These are phyloP conservation scores for Ptychobarbus kaznakovi DNA, from an alignment of 2,797 vertebrate genomes.

Conservation along the genomic window DNA sequence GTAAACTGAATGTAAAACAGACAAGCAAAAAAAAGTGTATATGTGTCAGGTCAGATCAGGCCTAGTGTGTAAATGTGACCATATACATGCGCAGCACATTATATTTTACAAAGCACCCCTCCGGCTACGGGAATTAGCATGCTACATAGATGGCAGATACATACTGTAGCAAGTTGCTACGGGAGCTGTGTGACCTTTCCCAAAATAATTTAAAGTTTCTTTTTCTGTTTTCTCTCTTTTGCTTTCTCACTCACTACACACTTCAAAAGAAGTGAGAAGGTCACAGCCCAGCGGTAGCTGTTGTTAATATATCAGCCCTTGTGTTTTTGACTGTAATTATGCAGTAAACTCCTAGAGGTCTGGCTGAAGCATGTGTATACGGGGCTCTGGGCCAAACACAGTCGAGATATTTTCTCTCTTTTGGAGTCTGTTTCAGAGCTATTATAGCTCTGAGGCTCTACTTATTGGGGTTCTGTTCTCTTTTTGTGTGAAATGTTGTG, in stretches of 20 bases:
- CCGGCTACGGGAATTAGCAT: not conserved
- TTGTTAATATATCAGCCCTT: constrained; percentile 50
- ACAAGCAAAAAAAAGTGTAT: not conserved
- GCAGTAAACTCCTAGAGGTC: constrained; percentile 47
- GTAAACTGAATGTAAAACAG: not conserved
- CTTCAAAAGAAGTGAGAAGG: constrained; percentile 44
- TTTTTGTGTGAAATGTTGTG: constrained; percentile 16
- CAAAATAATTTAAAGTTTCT: constrained; percentile 29
- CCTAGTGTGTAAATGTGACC: not conserved
- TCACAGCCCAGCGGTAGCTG: constrained; percentile 39
- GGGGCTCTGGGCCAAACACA: constrained; percentile 36
- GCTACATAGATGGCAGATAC: constrained; percentile 30
- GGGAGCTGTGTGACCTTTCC: constrained; percentile 37
- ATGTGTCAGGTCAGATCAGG: not conserved
- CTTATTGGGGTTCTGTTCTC: constrained; percentile 5
- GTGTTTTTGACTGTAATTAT: constrained; percentile 54
- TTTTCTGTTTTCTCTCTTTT: constrained; percentile 27
- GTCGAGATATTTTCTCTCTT: constrained; percentile 4
- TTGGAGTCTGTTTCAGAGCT: constrained; percentile 10
- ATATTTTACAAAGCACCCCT: not conserved
- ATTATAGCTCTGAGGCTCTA: constrained; percentile 10
- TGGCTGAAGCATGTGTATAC: constrained; percentile 38
- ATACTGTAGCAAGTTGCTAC: constrained; percentile 6
- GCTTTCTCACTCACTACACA: constrained; percentile 12
- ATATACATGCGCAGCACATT: not conserved